Base-by-base conservation (phyloP, 2,797 vertebrate genomes). In the Pelobates cultripes region DNA sequence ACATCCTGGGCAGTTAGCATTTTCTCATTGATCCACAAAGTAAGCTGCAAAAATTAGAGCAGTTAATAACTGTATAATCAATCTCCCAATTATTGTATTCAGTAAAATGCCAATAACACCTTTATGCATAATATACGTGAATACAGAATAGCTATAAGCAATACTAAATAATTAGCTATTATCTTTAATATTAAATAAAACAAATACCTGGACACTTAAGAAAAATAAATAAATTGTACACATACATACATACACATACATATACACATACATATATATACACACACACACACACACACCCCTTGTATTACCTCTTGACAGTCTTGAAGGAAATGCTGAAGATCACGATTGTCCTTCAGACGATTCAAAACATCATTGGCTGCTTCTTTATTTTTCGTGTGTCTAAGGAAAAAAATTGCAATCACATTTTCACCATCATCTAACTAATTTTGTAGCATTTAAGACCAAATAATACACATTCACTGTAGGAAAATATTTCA, bases 21-120 rank as follows among this genome's bases (percentile, higher is more conserved):
- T 93, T 98, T 99, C 91, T 99, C 97, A 0, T 97, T 95, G 80
- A 98, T 96, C 97, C 97, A 99, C 66, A 98, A 92, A 0, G 93
- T 95, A 77, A 99, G 95, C 97, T 98, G 87, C 7, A 74, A 68
- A 41, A 45, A 44, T 44, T 44, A 64, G 14, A 14, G 2, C 4
- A 15, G 45, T 17, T 64, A 64, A 64, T 64, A 64, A 2, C 55
- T 12, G 55, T 4, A 57, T 12, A 57, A 6, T 7, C 47, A 51
- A 51, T 6, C 47, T 2, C 5, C 5, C 47, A 51, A 51, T 51
- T 5, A 51, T 51, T 51, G 47, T 2, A 6, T 51, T 51, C 5
- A 28, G 28, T 28, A 28, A 10, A 5, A 51, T 51, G 47, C 47
- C 47, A 51, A 51, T 6, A 51, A 51, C 10, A 10, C 47, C 47